A percentile compares a stretch with the other conserved stretches of the same genome.
These are phyloP conservation scores for Drosophila suboccidentalis DNA, from an alignment of 2,888 invertebrate genomes.

Conservation along the genomic window DNA sequence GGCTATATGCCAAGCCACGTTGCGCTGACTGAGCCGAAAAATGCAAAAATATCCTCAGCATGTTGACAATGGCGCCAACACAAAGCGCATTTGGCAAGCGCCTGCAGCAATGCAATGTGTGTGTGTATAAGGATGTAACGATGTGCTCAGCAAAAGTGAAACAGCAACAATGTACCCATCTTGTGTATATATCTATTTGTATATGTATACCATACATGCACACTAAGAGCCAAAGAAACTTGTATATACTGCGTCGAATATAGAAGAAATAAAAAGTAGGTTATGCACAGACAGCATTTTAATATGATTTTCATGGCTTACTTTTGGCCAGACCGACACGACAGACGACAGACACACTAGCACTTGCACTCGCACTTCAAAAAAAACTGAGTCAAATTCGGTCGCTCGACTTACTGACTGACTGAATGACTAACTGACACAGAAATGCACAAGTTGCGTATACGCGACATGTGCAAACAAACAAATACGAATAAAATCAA, in stretches of 20 bases:
- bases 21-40: constrained; percentile 80
- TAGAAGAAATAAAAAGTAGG: constrained; percentile 68
- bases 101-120: constrained; percentile 71
- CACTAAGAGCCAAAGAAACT: constrained; percentile 26
- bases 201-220: constrained; percentile 13
- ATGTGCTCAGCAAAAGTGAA: constrained; percentile 77
- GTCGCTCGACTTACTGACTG: constrained; percentile 13
- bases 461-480: constrained; percentile 28
- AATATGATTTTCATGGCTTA: constrained; percentile 80
- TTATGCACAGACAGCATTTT: constrained; percentile 77
- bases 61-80: constrained; percentile 78
- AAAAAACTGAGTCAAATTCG: constrained; percentile 43
- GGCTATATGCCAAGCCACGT: constrained; percentile 72
- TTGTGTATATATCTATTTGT: constrained; percentile 12
- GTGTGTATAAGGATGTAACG: constrained; percentile 30
- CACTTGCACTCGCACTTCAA: constrained; percentile 45
- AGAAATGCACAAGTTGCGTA: constrained; percentile 48
- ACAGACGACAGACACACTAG: constrained; percentile 20
- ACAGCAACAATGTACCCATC: constrained; percentile 64
- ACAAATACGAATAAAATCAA: constrained; percentile 24
- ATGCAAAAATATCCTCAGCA: constrained; percentile 73
- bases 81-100: constrained; percentile 80
- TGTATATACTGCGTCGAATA: constrained; percentile 31
- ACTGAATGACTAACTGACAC: constrained; percentile 45
- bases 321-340: constrained; percentile 49